Percentiles rank a stretch among this genome's conserved stretches.
phyloP scores from a whole-genome alignment of 2,888 invertebrate genomes.

The Pollenia amentaria region DNA sequence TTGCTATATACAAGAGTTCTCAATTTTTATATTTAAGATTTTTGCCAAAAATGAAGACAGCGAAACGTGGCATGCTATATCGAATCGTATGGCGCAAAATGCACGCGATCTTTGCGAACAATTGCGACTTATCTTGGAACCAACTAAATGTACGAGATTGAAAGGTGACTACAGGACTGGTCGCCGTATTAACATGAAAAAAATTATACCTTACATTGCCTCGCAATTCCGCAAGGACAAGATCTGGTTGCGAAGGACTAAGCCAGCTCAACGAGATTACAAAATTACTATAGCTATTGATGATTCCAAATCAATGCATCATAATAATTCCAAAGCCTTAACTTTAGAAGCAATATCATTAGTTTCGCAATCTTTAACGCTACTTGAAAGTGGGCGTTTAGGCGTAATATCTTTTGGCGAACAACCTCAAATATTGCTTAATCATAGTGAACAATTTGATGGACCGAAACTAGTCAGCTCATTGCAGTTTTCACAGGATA shows the following conservation, averaged over 20 bases:
- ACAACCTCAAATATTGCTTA: conserved; percentile 92
- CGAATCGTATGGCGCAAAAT: conserved; percentile 85
- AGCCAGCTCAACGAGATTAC: conserved; percentile 97
- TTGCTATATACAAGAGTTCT: too few species aligned
- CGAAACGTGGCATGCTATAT: conserved; percentile 83
- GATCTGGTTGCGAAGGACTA: conserved; percentile 98
- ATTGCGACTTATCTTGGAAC: conserved; percentile 96
- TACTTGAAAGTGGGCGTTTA: conserved; percentile 97
- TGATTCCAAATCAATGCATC: conserved; percentile 96
- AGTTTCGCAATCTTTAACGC: conserved; percentile 94
- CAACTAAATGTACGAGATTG: conserved; percentile 95
- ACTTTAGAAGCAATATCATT: conserved; percentile 98
- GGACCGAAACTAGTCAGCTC: conserved; percentile 93
- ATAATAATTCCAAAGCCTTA: conserved; percentile 94
- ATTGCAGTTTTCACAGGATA: conserved; percentile 94
- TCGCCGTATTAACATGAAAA: conserved; percentile 98
- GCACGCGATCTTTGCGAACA: conserved; percentile 96
- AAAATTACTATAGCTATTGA: conserved; percentile 98
- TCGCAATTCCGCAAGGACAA: conserved; percentile 99
- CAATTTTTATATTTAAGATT: conserved; percentile 68
- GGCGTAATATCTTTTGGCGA: conserved; percentile 97
- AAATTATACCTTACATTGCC: conserved; percentile 98
- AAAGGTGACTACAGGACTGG: conserved; percentile 99
- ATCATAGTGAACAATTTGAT: conserved; percentile 92
- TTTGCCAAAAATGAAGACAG: conserved; percentile 80